Conservation (phyloP, 2,888 invertebrate species). For the Agrochola circellaris region DNA sequence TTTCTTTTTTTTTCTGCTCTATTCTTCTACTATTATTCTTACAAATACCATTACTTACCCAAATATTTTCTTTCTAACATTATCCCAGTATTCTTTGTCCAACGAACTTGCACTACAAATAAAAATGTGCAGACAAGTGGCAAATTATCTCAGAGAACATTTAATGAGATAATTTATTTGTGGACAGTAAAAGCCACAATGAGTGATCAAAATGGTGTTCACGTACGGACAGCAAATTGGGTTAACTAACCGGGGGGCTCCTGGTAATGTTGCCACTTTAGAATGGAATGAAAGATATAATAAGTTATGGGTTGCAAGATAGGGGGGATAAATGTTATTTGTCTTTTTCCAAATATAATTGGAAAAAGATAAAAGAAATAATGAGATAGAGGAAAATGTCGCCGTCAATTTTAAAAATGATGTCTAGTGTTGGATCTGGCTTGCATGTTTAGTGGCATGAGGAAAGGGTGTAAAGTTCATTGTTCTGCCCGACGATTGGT, state of each 20-base stretch:
- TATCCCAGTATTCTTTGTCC: background rate
- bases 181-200: conserved; percentile 47
- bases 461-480: no score
- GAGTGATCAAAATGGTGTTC: conserved; percentile 57
- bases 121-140: conserved; percentile 12
- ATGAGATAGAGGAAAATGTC: no score
- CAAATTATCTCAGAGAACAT: conserved; percentile 36
- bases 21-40: no score
- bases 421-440: no score
- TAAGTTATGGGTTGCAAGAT: conserved; percentile 1
- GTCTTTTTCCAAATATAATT: background rate
- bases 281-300: background rate
- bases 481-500: no score
- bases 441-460: no score
- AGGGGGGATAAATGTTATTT: background rate
- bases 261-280: conserved; percentile 43
- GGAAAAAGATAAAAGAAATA: background rate
- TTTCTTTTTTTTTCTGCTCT: no score
- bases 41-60: no score
- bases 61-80: background rate
- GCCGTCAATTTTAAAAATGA: no score
- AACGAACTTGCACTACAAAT: background rate
- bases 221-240: conserved; percentile 61
- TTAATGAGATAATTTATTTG: conserved; percentile 58
- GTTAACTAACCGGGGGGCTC: conserved; percentile 58